Percentiles rank a stretch among this genome's conserved stretches.
These are phyloP conservation scores for Euura saliciscinereae DNA, from an alignment of 1,140 invertebrate genomes.

Conservation along the genomic window DNA sequence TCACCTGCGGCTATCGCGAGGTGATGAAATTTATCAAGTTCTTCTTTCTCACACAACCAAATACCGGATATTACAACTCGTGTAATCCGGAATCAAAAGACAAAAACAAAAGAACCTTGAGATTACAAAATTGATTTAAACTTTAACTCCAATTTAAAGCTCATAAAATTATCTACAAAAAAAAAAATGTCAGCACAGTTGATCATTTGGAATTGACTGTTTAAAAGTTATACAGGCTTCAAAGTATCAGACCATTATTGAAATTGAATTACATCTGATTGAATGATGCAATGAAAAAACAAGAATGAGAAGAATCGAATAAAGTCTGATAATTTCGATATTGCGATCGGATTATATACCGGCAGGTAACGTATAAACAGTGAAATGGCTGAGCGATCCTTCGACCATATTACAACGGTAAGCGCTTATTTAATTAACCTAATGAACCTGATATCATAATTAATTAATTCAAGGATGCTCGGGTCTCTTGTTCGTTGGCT, in stretches of 20 bases:
- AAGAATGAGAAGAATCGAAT: no score
- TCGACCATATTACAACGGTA: constrained; percentile 24
- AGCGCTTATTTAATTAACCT: constrained; percentile 41
- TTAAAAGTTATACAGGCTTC: no score
- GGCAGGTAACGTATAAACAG: neutral
- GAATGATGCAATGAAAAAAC: no score
- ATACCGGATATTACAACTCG: constrained; percentile 45
- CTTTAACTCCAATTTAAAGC: no score
- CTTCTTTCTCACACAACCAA: constrained; percentile 10
- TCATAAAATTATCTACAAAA: no score
- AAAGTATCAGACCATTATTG: no score
- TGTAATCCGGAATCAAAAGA: constrained; percentile 43
- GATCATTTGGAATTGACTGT: no score
- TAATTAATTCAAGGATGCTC: constrained; percentile 39
- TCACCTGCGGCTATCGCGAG: neutral
- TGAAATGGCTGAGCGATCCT: constrained; percentile 17
- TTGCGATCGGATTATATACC: no score
- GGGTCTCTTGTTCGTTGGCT: neutral
- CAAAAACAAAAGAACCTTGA: neutral
- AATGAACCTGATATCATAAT: constrained; percentile 43
- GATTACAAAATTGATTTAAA: no score
- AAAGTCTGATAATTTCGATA: no score
- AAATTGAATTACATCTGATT: no score
- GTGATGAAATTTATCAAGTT: neutral
- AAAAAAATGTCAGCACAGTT: neutral